Evolutionary conservation across 2,113 vertebrate species (phyloP).

Genomic region (Epinephelus lanceolatus): DNA sequence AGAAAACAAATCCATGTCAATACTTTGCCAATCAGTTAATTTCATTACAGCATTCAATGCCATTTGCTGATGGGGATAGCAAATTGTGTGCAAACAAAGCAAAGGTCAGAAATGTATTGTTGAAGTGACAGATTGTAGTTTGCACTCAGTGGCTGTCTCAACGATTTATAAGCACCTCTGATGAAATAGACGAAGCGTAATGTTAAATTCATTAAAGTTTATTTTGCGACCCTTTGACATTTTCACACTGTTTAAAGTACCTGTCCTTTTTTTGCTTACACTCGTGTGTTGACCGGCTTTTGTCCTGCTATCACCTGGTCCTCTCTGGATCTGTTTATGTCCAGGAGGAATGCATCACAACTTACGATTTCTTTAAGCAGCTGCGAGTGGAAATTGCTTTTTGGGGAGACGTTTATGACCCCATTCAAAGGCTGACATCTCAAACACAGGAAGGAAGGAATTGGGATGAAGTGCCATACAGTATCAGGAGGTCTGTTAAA

Average conservation of each 20-base stretch:
- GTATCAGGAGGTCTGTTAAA: conserved; percentile 73
- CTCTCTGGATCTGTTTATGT: conserved; percentile 69
- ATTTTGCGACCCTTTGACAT: conserved; percentile 51
- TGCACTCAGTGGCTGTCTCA: conserved; percentile 5
- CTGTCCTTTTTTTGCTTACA: background rate
- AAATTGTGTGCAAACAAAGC: conserved; percentile 80
- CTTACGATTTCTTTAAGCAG: conserved; percentile 83
- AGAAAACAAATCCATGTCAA: conserved; percentile 78
- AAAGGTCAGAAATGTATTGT: conserved; percentile 79
- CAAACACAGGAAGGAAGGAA: conserved; percentile 89
- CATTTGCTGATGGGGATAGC: conserved; percentile 75
- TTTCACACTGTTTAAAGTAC: conserved; percentile 44
- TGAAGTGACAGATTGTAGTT: conserved; percentile 45
- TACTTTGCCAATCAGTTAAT: conserved; percentile 81
- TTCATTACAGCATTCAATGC: conserved; percentile 80
- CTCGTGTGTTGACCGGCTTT: conserved; percentile 13
- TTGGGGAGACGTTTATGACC: conserved; percentile 83
- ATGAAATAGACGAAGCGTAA: conserved; percentile 53
- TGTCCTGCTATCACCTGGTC: conserved; percentile 52
- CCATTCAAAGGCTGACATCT: conserved; percentile 84
- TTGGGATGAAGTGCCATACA: conserved; percentile 77
- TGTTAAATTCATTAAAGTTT: conserved; percentile 45
- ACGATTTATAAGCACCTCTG: conserved; percentile 40
- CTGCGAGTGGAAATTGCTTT: conserved; percentile 84
- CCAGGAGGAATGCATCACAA: conserved; percentile 69